These are phyloP conservation scores for Lordiphosa andalusiaca DNA, from an alignment of 2,888 invertebrate genomes.

Conservation along the genomic window DNA sequence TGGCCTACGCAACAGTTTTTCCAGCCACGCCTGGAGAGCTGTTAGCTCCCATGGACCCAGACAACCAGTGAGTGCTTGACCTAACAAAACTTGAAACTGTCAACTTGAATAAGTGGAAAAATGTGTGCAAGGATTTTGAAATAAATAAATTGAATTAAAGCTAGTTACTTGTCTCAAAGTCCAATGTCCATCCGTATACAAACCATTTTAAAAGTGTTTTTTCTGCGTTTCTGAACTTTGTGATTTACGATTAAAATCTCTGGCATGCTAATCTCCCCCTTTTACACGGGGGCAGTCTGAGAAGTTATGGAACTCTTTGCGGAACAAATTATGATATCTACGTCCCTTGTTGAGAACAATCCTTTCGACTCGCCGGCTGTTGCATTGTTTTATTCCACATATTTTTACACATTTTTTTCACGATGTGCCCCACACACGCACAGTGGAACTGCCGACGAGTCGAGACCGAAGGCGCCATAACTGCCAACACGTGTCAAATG, in stretches of 20 bases:
- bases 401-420: constrained; percentile 23
- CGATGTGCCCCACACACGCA: constrained; percentile 45
- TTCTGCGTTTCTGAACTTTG: constrained; percentile 1
- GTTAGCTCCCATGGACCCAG: constrained; percentile 60
- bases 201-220: background rate
- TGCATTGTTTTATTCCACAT: background rate
- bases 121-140: background rate
- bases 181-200: background rate
- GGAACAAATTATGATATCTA: too few relatives aligned
- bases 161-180: background rate
- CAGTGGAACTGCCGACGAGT: constrained; percentile 16
- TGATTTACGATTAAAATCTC: constrained; percentile 7
- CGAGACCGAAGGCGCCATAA: constrained; percentile 48
- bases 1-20: constrained; percentile 46
- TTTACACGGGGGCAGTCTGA: background rate
- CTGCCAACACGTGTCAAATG: constrained; percentile 71
- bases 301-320: too few relatives aligned
- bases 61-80: constrained; percentile 61
- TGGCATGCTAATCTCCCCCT: background rate
- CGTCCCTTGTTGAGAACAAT: too few relatives aligned
- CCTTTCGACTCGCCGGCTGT: background rate
- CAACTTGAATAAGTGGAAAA: constrained; percentile 13
- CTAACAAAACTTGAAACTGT: too few relatives aligned
- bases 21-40: constrained; percentile 53
- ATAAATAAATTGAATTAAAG: background rate